Evolutionary conservation across 2,888 invertebrate genomes (phyloP).

Genomic region (Drosophila barbarae): DNA sequence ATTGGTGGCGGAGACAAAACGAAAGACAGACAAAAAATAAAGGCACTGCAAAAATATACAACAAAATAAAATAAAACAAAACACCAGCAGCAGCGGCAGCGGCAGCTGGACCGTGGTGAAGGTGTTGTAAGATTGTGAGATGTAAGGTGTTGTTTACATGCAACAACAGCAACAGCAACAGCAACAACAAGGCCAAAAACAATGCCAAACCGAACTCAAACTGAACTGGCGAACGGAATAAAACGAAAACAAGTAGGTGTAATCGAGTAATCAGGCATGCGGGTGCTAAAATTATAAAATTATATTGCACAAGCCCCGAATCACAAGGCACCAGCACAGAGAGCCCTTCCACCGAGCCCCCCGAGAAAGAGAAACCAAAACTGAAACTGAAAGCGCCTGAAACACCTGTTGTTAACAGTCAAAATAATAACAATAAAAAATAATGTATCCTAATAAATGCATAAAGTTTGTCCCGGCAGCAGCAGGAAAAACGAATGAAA

Average conservation of each 20-base stretch:
- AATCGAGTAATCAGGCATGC: conserved; percentile 61
- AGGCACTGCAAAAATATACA: not conserved
- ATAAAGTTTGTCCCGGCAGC: not conserved
- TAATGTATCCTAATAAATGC: not conserved
- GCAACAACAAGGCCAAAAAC: conserved; percentile 12
- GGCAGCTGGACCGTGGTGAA: conserved; percentile 68
- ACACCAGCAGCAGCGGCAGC: conserved; percentile 32
- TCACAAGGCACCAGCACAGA: not conserved
- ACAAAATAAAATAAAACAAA: conserved; percentile 1
- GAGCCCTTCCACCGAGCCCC: not conserved
- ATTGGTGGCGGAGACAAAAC: conserved; percentile 16
- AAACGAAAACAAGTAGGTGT: conserved; percentile 38
- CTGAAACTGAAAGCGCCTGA: not conserved
- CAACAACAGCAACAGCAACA: conserved; percentile 42
- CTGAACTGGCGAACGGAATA: conserved; percentile 8
- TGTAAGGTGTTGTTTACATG: conserved; percentile 68
- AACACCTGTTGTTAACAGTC: not conserved
- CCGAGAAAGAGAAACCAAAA: conserved; percentile 3
- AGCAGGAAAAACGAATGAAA: no score
- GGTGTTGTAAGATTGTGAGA: conserved; percentile 52
- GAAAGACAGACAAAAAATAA: conserved; percentile 15
- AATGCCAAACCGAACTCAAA: conserved; percentile 14
- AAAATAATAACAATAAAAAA: not conserved
- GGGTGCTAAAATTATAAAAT: conserved; percentile 63
- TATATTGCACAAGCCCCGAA: conserved; percentile 55